A percentile compares a stretch with the other conserved stretches of the same genome.
Conservation (phyloP, 2,113 vertebrate species). For the Anthoscopus minutus region DNA sequence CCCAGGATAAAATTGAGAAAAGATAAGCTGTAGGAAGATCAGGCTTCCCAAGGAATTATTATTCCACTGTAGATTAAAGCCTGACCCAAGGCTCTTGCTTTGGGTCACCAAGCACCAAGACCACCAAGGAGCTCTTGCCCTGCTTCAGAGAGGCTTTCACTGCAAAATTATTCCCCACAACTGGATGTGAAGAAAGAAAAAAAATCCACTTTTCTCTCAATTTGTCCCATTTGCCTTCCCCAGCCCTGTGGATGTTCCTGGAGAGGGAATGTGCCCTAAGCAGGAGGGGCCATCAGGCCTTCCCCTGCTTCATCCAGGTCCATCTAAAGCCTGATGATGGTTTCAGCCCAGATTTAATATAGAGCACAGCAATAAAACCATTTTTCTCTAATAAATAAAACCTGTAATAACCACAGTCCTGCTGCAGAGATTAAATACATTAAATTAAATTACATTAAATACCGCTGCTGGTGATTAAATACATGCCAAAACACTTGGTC, state of each 20-base stretch:
- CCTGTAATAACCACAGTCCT: neutral
- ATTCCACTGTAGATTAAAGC: neutral
- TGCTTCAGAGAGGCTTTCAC: neutral
- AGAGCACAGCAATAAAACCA: neutral
- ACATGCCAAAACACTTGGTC: neutral
- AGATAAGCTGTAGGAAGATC: neutral
- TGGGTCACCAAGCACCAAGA: too few relatives aligned
- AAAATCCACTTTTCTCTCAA: neutral
- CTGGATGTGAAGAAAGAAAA: neutral
- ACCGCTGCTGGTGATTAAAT: neutral
- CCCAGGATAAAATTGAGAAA: neutral
- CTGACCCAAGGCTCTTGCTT: too few relatives aligned
- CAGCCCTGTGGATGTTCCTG: neutral
- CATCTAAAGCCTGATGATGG: neutral
- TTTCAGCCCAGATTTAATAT: neutral
- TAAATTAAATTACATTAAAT: neutral
- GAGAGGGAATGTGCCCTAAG: neutral
- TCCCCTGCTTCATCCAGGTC: neutral
- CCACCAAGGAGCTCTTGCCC: neutral
- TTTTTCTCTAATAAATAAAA: neutral
- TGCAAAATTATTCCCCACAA: accelerated
- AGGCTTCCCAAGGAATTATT: neutral
- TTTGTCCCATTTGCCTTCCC: neutral
- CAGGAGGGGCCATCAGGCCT: neutral
- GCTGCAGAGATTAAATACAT: neutral